Base-by-base conservation (phyloP, 2,888 invertebrate species). In the Leptinotarsa haldemani region DNA sequence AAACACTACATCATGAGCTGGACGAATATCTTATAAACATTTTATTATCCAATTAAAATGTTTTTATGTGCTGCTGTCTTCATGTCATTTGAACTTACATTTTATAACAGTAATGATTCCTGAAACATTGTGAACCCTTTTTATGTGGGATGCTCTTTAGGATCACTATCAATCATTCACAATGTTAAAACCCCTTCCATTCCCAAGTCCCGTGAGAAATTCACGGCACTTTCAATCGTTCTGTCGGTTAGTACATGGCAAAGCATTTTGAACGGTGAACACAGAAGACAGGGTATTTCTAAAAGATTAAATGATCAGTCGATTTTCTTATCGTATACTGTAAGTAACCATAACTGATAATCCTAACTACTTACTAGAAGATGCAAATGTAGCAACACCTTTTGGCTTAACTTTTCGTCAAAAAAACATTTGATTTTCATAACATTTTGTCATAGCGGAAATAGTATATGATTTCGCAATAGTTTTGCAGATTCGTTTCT, bases 61-160 rank as follows among this genome's bases (percentile, higher is more conserved):
- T 78, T 76, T 78, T 78, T 78, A 74, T 71, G 61, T 74, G 68
- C 70, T 77, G 66, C 76, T 76, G 73, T 67, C 78, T 76, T 78
- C 78, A 78, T 78, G 78, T 76, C 73, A 74, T 68, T 76, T 73
- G 52, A 69, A 74, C 66, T 66, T 74, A 71, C 66, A 61, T 22
- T 40, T 64, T 69, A 71, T 47, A 66, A 73, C 66, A 69, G 63
- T 71, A 71, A 74, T 40, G 15, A 52, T 47, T 69, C 65, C 25
- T 68, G 22, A 67, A 67, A 52, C 22, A 48, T 67, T 52, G 61
- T 72, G 25, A 63, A 52, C 52, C 52, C 22, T 67, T 52, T 65
- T 69, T 46, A 25, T 7, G 15, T n/a, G 46, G 18, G 12, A 64
- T 65, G 69, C 53, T 73, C 64, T 52, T 73, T 47, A 65, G 56